Base-by-base conservation (phyloP, 1,140 invertebrate species). In the Temnothorax longispinosus region DNA sequence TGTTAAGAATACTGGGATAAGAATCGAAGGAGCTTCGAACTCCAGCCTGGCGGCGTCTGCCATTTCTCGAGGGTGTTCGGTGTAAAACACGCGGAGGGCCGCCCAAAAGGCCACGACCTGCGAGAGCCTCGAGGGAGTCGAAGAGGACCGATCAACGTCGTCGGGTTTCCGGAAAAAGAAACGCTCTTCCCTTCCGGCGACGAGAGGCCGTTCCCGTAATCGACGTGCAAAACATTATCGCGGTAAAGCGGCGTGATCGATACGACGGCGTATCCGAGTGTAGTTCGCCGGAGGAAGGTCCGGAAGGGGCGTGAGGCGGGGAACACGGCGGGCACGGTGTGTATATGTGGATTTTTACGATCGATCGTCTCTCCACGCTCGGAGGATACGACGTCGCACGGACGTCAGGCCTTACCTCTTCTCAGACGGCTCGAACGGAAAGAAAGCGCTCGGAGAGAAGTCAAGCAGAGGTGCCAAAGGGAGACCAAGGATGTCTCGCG, bases 261-360 rank as follows among this genome's bases (percentile, higher is more conserved):
- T 90, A 90, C 65, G 50, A 56, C 58, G 21, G 62, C 10, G 71
- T 67, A 67, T 65, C 62, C 64, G 74, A 84, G 85, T 35, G 32
- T 64, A 72, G 47, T 74, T 77, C 44, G 85, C 50, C 41, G 64
- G 72, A 58, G 52, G 50, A 80, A 81, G 69, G 18, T 50, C 27
- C 69, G 69, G 80, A 84, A 84, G 75, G 67, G 88, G 77, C 58
- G 85, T 50, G 89, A 90, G 78, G 77, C 76, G 58, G 89, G 74
- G 72, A 72, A 81, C 3, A 38, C 27, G 64, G 67, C 32, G 21
- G 32, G 32, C 84, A 44, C 60, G 58, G 18, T n/a, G 85, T 38
- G 44, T 86, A 62, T 89, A 89, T 78, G 58, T 87, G 72, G 65
- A 87, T 89, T 90, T 90, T 87, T 75, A 72, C 85, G 85, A 90